Evolutionary conservation across 2,797 vertebrate species (phyloP), one percentile per base, ranked within the genome.

Genomic region (Stomatorhinus walkeri): DNA sequence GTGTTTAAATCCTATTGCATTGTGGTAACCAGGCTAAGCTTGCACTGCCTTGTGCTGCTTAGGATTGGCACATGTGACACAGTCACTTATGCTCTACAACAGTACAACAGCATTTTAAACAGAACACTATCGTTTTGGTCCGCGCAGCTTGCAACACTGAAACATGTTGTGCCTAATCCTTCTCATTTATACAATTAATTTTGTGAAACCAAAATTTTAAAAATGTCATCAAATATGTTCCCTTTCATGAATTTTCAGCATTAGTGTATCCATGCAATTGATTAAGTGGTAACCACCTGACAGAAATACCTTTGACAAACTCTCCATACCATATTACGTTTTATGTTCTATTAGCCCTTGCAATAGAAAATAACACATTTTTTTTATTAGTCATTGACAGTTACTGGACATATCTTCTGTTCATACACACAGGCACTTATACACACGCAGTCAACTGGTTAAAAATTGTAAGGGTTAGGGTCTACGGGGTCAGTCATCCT

Each of bases 301-400:
- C 32, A 36, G 49, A 54, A 87, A 87, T 59, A 54, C 52, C 16
- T 87, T 59, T 87, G 14, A 56, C 10, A n/a, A 87, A 22, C 52
- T 59, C 36, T 43, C 52, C 32, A 59, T 59, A 76, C 24, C 54
- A 87, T 10, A 59, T 9, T 59, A 87, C 16, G 32, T 59, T 87
- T 87, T 61, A 54, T 54, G 19, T 87, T 59, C 85, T 87, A 54
- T 56, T 87, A 87, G 85, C 85, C 85, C 85, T 87, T 87, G 36
- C 32, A 59, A 54, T 87, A 36, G 54, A 59, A 40, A 56, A 87
- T 28, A 61, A 87, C 6, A 56, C 85, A 40, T 87, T 32, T 87
- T 86, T 51, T 61, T 61, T 61, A 61, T 87, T 32, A 59, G 36
- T 61, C 52, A 61, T n/a, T 87, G 52, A 16, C 51, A 87, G 16